Conservation (phyloP, 2,113 vertebrate species). For the Tupaia tana region DNA sequence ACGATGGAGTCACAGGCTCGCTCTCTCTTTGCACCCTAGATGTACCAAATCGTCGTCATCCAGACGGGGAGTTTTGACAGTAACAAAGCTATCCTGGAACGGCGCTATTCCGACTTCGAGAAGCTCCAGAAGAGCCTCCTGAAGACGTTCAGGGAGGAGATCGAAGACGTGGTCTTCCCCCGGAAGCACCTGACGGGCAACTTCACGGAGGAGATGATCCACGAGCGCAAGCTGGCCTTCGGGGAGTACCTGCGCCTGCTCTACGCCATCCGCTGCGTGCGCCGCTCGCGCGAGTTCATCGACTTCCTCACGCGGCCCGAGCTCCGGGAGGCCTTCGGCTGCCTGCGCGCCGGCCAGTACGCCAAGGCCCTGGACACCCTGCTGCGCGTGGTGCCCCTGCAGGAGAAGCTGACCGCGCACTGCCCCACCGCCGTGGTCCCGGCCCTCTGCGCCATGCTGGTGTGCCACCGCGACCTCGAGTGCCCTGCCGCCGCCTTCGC, state of each 20-base stretch:
- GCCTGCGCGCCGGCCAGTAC: constrained; percentile 93
- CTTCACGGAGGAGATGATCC: constrained; percentile 90
- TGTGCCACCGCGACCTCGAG: constrained; percentile 94
- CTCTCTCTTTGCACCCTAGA: constrained; percentile 78
- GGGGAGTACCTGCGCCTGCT: constrained; percentile 92
- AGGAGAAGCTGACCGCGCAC: constrained; percentile 91
- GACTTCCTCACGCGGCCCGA: constrained; percentile 92
- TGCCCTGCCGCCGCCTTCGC: constrained; percentile 87
- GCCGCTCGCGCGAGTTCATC: constrained; percentile 87
- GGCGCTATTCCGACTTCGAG: constrained; percentile 94
- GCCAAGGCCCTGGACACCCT: constrained; percentile 87
- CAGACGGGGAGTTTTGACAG: constrained; percentile 95
- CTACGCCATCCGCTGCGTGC: constrained; percentile 87
- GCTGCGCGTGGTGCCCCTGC: constrained; percentile 86
- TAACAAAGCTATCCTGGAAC: constrained; percentile 88
- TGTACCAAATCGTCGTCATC: constrained; percentile 93
- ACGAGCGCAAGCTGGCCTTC: constrained; percentile 90
- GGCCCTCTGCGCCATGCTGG: constrained; percentile 89
- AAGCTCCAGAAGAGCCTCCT: constrained; percentile 90
- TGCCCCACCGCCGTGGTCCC: constrained; percentile 86
- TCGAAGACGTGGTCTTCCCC: constrained; percentile 93
- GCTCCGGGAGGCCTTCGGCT: constrained; percentile 88
- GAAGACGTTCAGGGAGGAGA: constrained; percentile 91
- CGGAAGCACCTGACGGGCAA: constrained; percentile 91
- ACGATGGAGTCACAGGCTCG: background rate